Base-by-base conservation (phyloP, 2,797 vertebrate species). In the Xenops minutus region DNA sequence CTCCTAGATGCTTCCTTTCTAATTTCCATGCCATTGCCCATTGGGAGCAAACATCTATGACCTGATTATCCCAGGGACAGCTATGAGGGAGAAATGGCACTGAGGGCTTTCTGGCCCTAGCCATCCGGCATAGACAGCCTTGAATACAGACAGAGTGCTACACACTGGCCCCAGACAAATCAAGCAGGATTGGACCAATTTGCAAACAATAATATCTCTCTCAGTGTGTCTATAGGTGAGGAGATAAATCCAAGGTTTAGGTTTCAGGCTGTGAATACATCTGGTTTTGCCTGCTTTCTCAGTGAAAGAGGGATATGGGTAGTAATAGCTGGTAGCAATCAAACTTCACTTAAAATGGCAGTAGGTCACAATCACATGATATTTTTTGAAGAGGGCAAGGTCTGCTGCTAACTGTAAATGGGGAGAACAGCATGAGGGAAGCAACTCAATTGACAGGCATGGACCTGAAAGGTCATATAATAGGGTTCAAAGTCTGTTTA, bases 401-500 rank as follows among this genome's bases (percentile, higher is more conserved):
- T 90, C 92, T 94, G n/a, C 21, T 72, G 59, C 54, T 78, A 66
- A 88, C 69, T 88, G 73, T 69, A 96, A 95, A 95, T 86, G 80
- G 89, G 54, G 36, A 92, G 30, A 89, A 43, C 82, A 92, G 89
- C 32, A 9, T 89, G 69, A 78, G 85, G 88, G 92, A 93, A 95
- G 85, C 62, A 90, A 92, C 49, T 90, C 76, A 78, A 78, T 66
- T 69, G 94, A 90, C 83, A 95, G 83, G 62, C 83, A 46, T 86
- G 76, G 85, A 76, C 76, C 73, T 0, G 0, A 89, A 79, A 92
- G 90, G 88, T 95, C 94, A 92, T 0, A 0, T 88, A 95, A 92
- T 75, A 58, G 85, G 79, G 92, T 90, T 91, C 93, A 95, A 88
- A 92, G 69, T 92, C 90, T 95, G 73, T 93, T 93, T 95, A 93